A percentile compares a stretch with the other conserved stretches of the same genome.
These are phyloP conservation scores for Baryphthengus martii DNA, from an alignment of 2,113 vertebrate species.

Conservation along the genomic window DNA sequence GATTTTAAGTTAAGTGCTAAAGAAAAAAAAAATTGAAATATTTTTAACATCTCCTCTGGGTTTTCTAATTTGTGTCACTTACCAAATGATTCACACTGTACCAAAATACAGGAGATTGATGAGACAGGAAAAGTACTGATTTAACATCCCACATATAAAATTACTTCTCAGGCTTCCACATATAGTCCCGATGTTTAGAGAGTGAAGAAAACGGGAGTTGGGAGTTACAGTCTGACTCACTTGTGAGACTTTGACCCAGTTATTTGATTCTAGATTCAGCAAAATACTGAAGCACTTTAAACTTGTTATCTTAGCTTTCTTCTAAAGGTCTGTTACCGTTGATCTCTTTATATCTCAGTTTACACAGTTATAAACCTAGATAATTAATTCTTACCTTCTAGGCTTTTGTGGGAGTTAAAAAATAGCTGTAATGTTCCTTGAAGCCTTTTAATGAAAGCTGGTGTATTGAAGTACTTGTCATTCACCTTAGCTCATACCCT, in stretches of 20 bases:
- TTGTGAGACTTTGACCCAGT: slow-evolving; percentile 65
- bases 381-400: slow-evolving; percentile 60
- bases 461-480: background rate
- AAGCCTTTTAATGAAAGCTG: background rate
- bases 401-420: slow-evolving; percentile 45
- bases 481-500: background rate
- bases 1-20: background rate
- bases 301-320: slow-evolving; percentile 50
- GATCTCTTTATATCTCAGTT: slow-evolving; percentile 48
- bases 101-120: slow-evolving; percentile 54
- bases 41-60: slow-evolving; percentile 27
- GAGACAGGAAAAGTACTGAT: slow-evolving; percentile 55
- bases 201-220: background rate
- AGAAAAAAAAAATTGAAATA: background rate
- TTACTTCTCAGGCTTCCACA: slow-evolving; percentile 51
- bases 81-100: slow-evolving; percentile 42
- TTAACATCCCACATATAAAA: slow-evolving; percentile 53
- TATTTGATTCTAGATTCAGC: slow-evolving; percentile 60
- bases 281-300: slow-evolving; percentile 58
- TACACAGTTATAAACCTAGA: slow-evolving; percentile 38
- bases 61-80: slow-evolving; percentile 36
- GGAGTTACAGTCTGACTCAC: slow-evolving; percentile 53
- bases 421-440: slow-evolving; percentile 30
- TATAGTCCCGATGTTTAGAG: slow-evolving; percentile 54
- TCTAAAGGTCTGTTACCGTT: slow-evolving; percentile 60